These are phyloP conservation scores for Gorsachius goisagi DNA, from an alignment of 2,113 vertebrate genomes.

Conservation along the genomic window DNA sequence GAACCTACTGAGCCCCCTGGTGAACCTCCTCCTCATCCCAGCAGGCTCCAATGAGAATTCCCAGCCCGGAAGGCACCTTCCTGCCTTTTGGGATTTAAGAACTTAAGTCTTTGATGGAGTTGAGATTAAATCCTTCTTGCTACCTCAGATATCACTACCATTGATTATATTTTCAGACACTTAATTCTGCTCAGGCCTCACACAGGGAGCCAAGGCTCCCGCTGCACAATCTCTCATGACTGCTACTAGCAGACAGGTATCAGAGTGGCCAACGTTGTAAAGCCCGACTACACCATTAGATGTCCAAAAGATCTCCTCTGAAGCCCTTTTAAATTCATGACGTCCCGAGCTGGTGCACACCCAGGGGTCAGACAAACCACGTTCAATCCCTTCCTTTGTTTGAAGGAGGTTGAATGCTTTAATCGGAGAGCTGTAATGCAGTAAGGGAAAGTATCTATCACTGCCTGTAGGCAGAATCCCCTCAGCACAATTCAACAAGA, in stretches of 20 bases:
- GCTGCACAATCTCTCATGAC: neutral
- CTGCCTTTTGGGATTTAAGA: neutral
- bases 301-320: neutral
- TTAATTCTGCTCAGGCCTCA: constrained; percentile 11
- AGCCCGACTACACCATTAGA: neutral
- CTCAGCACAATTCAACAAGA: neutral
- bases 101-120: neutral
- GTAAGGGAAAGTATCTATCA: neutral
- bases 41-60: neutral
- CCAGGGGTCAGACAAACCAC: neutral
- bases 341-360: neutral
- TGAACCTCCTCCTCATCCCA: neutral
- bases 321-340: neutral
- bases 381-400: neutral
- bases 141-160: neutral
- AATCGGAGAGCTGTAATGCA: neutral
- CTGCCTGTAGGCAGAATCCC: neutral
- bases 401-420: neutral
- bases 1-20: neutral
- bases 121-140: neutral
- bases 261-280: neutral
- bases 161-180: neutral
- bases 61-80: neutral
- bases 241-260: neutral
- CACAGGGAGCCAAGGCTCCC: neutral